Conservation (phyloP, 2,797 vertebrate genomes). For the Eulemur rubriventer region DNA sequence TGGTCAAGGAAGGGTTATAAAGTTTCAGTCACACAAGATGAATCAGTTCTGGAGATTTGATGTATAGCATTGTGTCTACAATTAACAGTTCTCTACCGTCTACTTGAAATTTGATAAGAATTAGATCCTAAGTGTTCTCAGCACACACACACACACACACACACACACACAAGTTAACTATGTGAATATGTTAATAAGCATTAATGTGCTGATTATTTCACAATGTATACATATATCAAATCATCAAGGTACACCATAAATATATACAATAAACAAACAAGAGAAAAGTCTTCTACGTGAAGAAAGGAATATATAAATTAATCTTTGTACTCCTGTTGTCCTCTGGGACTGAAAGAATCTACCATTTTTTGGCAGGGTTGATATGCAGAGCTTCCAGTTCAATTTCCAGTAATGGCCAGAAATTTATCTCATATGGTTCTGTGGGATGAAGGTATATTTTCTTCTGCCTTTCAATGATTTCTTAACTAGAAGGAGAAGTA, state of each 20-base stretch:
- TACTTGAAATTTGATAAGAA: neutral
- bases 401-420: neutral
- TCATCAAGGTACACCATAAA: neutral
- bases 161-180: neutral
- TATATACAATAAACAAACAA: neutral
- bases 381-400: neutral
- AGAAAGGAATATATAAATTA: neutral
- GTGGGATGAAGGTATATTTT: slow-evolving; percentile 23
- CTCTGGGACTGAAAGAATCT: neutral
- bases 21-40: neutral
- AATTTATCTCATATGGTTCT: neutral
- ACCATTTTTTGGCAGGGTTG: neutral
- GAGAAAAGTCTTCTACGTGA: neutral
- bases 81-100: neutral
- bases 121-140: neutral
- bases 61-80: neutral
- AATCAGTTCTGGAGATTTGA: neutral
- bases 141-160: neutral
- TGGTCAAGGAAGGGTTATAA: neutral
- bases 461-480: neutral
- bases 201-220: neutral
- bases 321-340: neutral
- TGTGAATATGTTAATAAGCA: neutral
- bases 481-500: neutral
- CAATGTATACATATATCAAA: neutral